Percentiles rank a stretch among this genome's conserved stretches.
phyloP scores from a whole-genome alignment of 2,113 vertebrate genomes.

The Petroica traversi region DNA sequence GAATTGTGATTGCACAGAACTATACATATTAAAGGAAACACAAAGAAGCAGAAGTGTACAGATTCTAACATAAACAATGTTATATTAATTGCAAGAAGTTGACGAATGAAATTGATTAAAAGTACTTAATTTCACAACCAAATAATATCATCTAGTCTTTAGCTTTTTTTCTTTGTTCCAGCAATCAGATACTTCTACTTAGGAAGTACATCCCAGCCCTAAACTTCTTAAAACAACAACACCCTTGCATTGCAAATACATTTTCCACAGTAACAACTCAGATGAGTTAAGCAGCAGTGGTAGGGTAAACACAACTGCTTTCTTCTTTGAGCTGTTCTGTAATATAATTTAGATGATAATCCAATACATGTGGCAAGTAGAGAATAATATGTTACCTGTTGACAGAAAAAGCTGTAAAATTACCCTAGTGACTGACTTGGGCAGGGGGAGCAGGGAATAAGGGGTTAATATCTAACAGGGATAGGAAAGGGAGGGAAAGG shows the following conservation, averaged over 20 bases:
- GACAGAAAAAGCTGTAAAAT: constrained; percentile 7
- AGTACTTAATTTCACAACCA: background rate
- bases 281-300: background rate
- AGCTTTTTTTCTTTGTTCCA: background rate
- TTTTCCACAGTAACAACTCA: background rate
- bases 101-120: background rate
- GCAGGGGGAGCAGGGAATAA: background rate
- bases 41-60: background rate
- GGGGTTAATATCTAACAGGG: background rate
- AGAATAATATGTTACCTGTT: background rate
- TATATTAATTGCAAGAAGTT: background rate
- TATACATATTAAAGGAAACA: background rate
- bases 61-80: background rate
- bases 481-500: background rate
- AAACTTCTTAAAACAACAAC: background rate
- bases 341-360: constrained; percentile 33
- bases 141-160: background rate
- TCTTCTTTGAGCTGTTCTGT: background rate
- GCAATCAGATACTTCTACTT: background rate
- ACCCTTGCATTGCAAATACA: background rate
- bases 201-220: background rate
- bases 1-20: background rate
- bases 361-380: background rate
- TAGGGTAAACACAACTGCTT: background rate
- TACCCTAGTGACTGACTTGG: background rate